Base-by-base conservation (phyloP, 2,797 vertebrate species). In the Atherinosoma microstoma region DNA sequence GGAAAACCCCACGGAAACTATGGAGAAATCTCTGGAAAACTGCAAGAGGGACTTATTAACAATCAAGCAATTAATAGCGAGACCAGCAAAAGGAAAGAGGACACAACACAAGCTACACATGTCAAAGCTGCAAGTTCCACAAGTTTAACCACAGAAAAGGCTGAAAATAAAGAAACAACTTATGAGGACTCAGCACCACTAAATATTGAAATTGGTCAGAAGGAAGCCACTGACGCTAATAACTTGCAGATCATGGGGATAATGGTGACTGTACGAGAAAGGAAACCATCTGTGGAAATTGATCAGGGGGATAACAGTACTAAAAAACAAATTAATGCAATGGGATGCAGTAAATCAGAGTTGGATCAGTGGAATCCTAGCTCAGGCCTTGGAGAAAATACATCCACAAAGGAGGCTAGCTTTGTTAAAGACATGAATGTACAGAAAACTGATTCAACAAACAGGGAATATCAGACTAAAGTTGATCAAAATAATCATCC, bases 191-290 rank as follows among this genome's bases (percentile, higher is more conserved):
- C 76, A 68, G 56, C 32, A 56, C 58, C 73, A 47, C 36, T 70
- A 35, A 83, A 73, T 62, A 9, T 80, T 45, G 65, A 42, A 47
- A 42, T 63, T 56, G 81, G 69, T 59, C 71, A 84, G 36, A 88
- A 32, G 6, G 54, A 85, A 7, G 60, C 11, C 6, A 1, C 68
- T 53, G 67, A 54, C 20, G 42, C 22, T 20, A 66, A 90, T 34
- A 81, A 11, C 51, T 75, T 93, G 66, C 77, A 89, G 42, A 93
- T 93, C 15, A 87, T 78, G 59, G 89, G 90, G 72, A 92, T 93
- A 82, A 90, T 84, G 84, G 90, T 93, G 53, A 89, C 70, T 47
- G 86, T 92, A 12, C 84, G 63, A 70, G 90, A 91, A 75, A 89
- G 82, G 79, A 66, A 72, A 11, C 38, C 67, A 53, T 54, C 64